Percentiles rank a stretch among this genome's conserved stretches.
These are phyloP conservation scores for Hoplias malabaricus DNA, from an alignment of 2,113 vertebrate genomes.

Conservation along the genomic window DNA sequence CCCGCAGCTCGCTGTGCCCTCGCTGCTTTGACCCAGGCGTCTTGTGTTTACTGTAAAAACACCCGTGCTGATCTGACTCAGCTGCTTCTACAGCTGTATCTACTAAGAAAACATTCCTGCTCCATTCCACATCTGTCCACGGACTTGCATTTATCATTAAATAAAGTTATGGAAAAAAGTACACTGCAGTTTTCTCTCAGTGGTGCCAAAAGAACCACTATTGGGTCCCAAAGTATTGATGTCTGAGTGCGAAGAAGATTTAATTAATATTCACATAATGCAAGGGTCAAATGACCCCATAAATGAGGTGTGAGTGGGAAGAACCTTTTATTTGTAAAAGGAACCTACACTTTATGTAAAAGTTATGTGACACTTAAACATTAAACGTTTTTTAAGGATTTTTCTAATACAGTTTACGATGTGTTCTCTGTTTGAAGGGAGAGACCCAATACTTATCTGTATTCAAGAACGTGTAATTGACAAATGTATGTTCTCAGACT, in stretches of 20 bases:
- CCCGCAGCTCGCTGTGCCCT: slow-evolving; percentile 37
- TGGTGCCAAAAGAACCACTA: too few species aligned
- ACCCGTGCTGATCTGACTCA: slow-evolving; percentile 46
- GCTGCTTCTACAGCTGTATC: slow-evolving; percentile 48
- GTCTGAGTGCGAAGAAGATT: too few species aligned
- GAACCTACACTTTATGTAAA: neutral
- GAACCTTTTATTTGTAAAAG: too few species aligned
- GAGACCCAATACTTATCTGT: neutral
- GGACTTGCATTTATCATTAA: neutral
- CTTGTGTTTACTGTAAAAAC: slow-evolving; percentile 60
- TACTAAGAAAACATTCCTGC: slow-evolving; percentile 42
- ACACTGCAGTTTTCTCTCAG: too few species aligned
- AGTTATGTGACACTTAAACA: too few species aligned
- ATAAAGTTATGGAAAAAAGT: neutral
- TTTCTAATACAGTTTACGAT: too few species aligned
- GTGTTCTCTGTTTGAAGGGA: too few species aligned
- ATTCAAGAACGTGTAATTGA: neutral
- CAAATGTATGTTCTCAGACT: slow-evolving; percentile 7
- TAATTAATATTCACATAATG: too few species aligned
- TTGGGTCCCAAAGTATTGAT: too few species aligned
- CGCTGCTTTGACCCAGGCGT: slow-evolving; percentile 23
- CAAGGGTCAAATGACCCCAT: too few species aligned
- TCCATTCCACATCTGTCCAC: neutral
- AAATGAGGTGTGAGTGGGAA: too few species aligned
- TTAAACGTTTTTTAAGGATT: too few species aligned